A percentile compares a stretch with the other conserved stretches of the same genome.
Evolutionary conservation across 2,888 invertebrate species (phyloP).

Genomic region (Agrotis clavis): DNA sequence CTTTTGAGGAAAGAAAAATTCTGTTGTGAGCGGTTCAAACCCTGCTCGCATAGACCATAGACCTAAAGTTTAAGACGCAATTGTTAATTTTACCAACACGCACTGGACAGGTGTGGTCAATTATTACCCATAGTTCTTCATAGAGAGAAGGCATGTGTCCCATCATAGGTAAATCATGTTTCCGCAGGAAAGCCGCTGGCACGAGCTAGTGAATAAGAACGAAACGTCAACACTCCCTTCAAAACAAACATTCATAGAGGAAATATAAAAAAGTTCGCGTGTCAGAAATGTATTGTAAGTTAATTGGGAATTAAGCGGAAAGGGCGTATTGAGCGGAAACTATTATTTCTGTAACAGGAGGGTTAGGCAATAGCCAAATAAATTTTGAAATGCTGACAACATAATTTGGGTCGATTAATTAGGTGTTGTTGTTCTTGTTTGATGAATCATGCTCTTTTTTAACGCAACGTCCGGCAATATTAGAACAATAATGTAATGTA

Average conservation of each 20-base stretch:
- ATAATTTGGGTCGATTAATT: conserved; percentile 37
- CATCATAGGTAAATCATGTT: too few relatives aligned
- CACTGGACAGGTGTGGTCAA: too few relatives aligned
- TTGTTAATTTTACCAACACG: too few relatives aligned
- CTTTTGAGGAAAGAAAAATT: too few relatives aligned
- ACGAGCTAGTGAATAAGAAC: conserved; percentile 11
- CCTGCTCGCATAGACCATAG: too few relatives aligned
- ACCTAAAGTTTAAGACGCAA: too few relatives aligned
- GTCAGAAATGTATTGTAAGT: conserved; percentile 61
- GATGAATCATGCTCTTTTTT: conserved; percentile 12
- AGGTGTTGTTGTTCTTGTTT: background rate
- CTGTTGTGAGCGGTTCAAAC: too few relatives aligned
- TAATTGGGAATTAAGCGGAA: conserved; percentile 58
- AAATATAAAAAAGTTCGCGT: conserved; percentile 62
- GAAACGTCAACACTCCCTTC: conserved; percentile 44
- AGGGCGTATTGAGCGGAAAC: conserved; percentile 66
- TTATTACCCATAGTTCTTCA: too few relatives aligned
- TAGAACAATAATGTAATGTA: too few relatives aligned
- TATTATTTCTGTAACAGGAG: conserved; percentile 64
- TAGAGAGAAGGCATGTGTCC: too few relatives aligned
- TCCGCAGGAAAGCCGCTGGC: background rate
- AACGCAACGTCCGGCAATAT: too few relatives aligned
- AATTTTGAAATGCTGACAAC: conserved; percentile 33
- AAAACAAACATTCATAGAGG: conserved; percentile 32
- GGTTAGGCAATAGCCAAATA: conserved; percentile 17